phyloP scores from a whole-genome alignment of 2,888 invertebrate species.

The Cephus nigrinus region DNA sequence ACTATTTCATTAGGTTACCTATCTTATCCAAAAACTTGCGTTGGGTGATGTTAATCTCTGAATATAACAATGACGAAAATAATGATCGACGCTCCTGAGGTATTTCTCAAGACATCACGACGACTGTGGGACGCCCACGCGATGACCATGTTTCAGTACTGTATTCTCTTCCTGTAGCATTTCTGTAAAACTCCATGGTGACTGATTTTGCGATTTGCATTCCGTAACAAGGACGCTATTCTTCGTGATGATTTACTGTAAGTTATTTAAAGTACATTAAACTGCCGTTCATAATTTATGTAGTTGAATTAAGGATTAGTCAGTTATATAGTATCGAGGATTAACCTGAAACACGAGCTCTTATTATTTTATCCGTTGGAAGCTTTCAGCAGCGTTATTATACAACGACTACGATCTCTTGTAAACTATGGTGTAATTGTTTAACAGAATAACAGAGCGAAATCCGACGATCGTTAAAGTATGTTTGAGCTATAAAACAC shows the following conservation, averaged over 20 bases:
- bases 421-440: neutral
- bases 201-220: neutral
- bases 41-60: slow-evolving; percentile 1
- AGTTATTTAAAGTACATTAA: neutral
- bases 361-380: neutral
- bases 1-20: neutral
- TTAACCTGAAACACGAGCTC: neutral
- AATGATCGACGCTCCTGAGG: neutral
- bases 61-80: slow-evolving; percentile 10
- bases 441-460: neutral
- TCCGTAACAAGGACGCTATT: neutral
- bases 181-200: neutral
- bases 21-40: neutral
- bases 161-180: neutral
- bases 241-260: neutral
- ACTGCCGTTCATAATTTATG: neutral
- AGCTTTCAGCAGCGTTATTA: neutral
- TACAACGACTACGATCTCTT: neutral
- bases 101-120: neutral
- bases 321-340: neutral
- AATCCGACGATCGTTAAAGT: neutral
- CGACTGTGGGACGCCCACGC: neutral
- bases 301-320: neutral
- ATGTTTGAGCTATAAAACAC: neutral
- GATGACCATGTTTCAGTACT: neutral